phyloP scores from a whole-genome alignment of 37 sponge, comb jelly and placozoan species.

The Eunapius fragilis region DNA sequence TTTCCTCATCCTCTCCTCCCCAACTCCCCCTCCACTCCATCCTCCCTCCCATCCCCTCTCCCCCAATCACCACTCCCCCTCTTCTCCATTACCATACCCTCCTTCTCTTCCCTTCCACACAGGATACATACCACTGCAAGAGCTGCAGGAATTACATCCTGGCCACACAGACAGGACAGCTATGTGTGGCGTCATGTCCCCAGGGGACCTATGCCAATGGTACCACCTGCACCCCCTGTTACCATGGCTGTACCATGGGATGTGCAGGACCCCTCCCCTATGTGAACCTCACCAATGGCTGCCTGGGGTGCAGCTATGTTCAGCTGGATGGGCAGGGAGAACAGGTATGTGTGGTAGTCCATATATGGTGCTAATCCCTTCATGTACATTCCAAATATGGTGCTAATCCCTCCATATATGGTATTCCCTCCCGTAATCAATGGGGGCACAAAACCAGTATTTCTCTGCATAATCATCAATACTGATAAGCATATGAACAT shows the following conservation, averaged over 20 bases:
- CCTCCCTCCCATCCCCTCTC: neutral
- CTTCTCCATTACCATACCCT: neutral
- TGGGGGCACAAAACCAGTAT: too few relatives aligned
- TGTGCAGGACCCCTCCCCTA: slow-evolving; percentile 73
- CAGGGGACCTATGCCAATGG: neutral
- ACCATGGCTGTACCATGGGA: slow-evolving; percentile 48
- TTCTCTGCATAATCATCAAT: too few relatives aligned
- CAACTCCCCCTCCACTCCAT: neutral
- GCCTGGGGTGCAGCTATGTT: slow-evolving; percentile 52
- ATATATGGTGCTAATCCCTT: too few relatives aligned
- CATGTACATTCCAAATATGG: too few relatives aligned
- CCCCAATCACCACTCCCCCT: too few relatives aligned
- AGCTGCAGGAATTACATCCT: neutral
- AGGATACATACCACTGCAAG: neutral
- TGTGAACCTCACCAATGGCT: slow-evolving; percentile 52
- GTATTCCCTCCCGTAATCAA: too few relatives aligned
- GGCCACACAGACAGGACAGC: neutral
- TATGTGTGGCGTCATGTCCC: neutral
- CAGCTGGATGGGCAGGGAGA: slow-evolving; percentile 22
- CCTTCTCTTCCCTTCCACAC: neutral
- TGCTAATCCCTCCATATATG: too few relatives aligned
- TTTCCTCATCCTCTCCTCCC: neutral
- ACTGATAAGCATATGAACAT: too few relatives aligned
- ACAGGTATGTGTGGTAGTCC: slow-evolving; percentile 22
- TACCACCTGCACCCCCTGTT: neutral